phyloP scores from a whole-genome alignment of 2,113 vertebrate species.

The Myiopsitta monachus region DNA sequence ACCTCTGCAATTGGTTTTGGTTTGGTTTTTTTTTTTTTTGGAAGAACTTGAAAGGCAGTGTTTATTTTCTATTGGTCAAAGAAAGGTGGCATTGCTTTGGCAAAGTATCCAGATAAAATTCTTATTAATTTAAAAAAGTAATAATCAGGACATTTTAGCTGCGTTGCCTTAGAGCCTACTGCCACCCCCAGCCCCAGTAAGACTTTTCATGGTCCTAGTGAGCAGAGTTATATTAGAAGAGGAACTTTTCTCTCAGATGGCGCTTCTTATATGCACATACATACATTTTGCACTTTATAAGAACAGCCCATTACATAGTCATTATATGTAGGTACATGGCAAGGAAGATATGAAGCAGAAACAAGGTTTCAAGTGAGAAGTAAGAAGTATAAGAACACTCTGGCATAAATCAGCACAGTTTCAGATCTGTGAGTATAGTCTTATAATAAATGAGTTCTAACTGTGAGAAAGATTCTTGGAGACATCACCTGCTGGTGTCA shows the following conservation, averaged over 20 bases:
- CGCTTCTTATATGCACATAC: background rate
- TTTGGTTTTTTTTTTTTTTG: background rate
- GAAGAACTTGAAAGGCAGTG: background rate
- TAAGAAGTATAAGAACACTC: background rate
- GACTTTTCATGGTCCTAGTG: background rate
- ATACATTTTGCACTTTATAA: background rate
- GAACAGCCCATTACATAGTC: rapidly evolving
- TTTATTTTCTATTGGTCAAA: background rate
- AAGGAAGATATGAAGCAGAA: background rate
- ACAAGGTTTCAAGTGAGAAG: background rate
- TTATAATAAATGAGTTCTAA: background rate
- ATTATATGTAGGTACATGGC: rapidly evolving
- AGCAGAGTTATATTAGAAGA: background rate
- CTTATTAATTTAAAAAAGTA: background rate
- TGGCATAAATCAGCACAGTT: background rate
- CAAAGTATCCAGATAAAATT: background rate
- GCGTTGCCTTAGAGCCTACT: background rate
- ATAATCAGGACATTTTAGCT: background rate
- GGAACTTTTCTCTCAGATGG: background rate
- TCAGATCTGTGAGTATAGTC: background rate
- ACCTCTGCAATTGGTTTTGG: background rate
- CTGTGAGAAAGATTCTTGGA: background rate
- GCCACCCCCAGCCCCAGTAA: background rate
- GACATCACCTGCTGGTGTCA: background rate
- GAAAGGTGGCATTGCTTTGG: background rate